Evolutionary conservation across 2,113 vertebrate species (phyloP).

Genomic region (Recurvirostra avosetta): DNA sequence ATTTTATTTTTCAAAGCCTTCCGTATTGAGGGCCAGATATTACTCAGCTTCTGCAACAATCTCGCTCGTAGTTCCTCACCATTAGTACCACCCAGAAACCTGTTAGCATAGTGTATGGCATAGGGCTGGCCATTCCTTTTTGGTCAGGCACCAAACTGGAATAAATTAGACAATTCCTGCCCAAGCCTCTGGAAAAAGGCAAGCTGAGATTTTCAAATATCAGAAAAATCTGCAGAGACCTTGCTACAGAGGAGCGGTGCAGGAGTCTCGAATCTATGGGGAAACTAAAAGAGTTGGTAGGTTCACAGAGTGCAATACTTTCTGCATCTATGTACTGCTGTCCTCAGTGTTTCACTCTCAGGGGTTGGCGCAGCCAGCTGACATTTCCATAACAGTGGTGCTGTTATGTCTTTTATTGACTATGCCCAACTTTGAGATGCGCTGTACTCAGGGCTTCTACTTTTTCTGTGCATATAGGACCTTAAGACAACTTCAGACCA

Average conservation of each 20-base stretch:
- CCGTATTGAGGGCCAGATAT: neutral
- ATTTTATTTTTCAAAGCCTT: neutral
- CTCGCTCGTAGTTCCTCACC: neutral
- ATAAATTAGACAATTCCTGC: neutral
- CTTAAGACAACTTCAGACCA: neutral
- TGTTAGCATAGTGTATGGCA: neutral
- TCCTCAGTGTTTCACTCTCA: fast-evolving
- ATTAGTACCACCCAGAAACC: neutral
- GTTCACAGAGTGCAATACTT: neutral
- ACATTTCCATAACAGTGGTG: neutral
- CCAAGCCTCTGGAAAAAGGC: neutral
- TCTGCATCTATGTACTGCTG: neutral
- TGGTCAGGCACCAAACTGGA: neutral
- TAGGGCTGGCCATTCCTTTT: neutral
- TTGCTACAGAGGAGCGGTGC: neutral
- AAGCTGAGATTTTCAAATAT: neutral
- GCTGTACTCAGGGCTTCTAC: neutral
- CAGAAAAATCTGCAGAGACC: neutral
- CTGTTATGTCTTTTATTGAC: neutral
- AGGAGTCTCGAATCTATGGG: neutral
- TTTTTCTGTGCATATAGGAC: neutral
- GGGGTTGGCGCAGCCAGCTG: neutral
- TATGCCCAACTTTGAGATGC: fast-evolving
- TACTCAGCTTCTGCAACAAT: neutral
- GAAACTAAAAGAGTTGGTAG: neutral